phyloP scores from a whole-genome alignment of 2,888 invertebrate genomes.

The Teleogryllus oceanicus region DNA sequence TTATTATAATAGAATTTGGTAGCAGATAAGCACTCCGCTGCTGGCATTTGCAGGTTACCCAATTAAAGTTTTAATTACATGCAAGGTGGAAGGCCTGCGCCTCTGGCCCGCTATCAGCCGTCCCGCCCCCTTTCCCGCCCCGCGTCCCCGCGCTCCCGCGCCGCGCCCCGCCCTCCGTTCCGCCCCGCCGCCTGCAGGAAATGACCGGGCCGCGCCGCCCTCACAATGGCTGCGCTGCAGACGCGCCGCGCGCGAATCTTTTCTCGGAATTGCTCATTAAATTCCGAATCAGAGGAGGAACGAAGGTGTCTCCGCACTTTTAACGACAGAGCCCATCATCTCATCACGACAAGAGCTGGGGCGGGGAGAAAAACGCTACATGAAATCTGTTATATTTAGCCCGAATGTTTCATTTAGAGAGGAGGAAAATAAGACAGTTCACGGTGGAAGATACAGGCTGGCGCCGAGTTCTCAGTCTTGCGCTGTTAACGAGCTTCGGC shows the following conservation, averaged over 20 bases:
- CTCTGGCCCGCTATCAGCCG: not conserved
- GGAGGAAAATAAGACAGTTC: not conserved
- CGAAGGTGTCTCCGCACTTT: conserved; percentile 11
- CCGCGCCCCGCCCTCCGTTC: not conserved
- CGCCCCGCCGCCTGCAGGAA: not conserved
- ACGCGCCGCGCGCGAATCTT: not conserved
- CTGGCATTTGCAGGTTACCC: conserved; percentile 27
- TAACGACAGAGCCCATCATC: conserved; percentile 11
- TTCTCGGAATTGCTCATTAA: not conserved
- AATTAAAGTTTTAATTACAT: conserved; percentile 31
- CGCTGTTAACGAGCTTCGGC: not conserved
- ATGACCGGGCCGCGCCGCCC: not conserved
- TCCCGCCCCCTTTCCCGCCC: not conserved
- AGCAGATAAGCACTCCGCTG: conserved; percentile 22
- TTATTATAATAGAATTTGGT: conserved; percentile 31
- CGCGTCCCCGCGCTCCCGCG: not conserved
- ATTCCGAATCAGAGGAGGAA: conserved; percentile 10
- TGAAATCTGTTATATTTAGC: conserved; percentile 18
- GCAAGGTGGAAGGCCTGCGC: conserved; percentile 26
- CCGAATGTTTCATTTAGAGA: conserved; percentile 3
- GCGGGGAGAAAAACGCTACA: not conserved
- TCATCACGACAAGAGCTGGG: not conserved
- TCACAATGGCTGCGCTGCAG: not conserved
- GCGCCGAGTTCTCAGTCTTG: not conserved
- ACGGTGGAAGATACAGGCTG: not conserved